These are phyloP conservation scores for Corythoichthys haematopterus DNA, from an alignment of 2,113 vertebrate species.

Conservation along the genomic window DNA sequence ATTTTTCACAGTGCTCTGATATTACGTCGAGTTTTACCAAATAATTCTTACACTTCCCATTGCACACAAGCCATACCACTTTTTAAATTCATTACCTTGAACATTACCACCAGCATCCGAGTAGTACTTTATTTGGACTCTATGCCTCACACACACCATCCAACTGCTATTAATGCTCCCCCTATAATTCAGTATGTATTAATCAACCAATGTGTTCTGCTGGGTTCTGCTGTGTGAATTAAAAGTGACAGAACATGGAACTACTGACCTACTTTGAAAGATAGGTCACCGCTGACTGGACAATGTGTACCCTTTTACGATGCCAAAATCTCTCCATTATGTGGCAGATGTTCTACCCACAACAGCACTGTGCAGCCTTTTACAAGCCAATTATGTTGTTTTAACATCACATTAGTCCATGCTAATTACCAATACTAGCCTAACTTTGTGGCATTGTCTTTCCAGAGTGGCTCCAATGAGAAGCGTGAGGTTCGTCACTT, in stretches of 20 bases:
- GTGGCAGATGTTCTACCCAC: too few species aligned
- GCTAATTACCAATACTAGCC: background rate
- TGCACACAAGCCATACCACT: background rate
- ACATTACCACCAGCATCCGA: background rate
- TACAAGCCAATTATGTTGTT: too few species aligned
- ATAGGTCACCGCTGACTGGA: background rate
- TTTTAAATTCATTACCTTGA: background rate
- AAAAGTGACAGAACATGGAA: background rate
- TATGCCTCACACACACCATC: background rate
- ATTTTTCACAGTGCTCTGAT: background rate
- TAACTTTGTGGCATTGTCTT: background rate
- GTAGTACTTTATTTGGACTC: slow-evolving; percentile 3
- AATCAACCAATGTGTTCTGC: background rate
- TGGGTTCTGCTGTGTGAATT: background rate
- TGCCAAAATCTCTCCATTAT: background rate
- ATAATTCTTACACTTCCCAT: background rate
- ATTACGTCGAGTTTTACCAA: background rate
- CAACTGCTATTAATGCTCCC: slow-evolving; percentile 2
- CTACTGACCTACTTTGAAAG: slow-evolving; percentile 5
- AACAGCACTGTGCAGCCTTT: too few species aligned
- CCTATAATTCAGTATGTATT: background rate
- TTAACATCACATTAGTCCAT: too few species aligned
- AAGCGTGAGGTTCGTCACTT: slow-evolving; percentile 97
- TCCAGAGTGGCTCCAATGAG: slow-evolving; percentile 83
- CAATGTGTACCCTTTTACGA: background rate